phyloP scores from a whole-genome alignment of 2,888 invertebrate species.

The Coremacera marginata region DNA sequence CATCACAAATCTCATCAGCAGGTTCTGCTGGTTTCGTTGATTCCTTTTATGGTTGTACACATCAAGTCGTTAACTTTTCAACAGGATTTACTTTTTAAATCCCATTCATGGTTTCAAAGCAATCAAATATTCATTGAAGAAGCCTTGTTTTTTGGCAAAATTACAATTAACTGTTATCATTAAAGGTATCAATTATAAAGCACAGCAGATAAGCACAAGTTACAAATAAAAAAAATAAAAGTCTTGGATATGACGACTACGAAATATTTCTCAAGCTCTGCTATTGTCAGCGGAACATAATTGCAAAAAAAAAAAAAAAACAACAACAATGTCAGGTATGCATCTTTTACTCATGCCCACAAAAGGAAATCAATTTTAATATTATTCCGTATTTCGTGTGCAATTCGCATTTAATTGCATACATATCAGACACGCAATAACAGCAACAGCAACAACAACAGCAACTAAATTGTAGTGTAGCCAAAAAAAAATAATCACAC shows the following conservation, averaged over 20 bases:
- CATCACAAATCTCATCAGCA: no score
- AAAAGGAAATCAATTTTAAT: slow-evolving; percentile 4
- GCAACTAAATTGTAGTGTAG: not conserved
- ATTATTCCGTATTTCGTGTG: not conserved
- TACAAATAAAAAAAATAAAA: not conserved
- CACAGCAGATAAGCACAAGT: not conserved
- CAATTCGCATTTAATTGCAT: not conserved
- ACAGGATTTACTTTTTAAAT: no score
- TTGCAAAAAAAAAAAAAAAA: not conserved
- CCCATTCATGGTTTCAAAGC: no score
- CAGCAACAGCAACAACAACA: not conserved
- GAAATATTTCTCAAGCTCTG: not conserved
- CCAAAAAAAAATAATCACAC: not conserved
- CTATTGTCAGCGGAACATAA: not conserved
- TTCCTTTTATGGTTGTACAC: no score
- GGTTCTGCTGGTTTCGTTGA: no score
- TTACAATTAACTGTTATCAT: no score
- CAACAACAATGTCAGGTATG: not conserved
- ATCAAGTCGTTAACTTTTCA: no score
- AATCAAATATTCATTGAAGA: no score
- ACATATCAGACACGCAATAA: not conserved
- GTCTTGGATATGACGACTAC: not conserved
- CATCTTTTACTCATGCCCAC: not conserved
- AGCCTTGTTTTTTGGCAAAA: no score
- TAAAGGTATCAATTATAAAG: not conserved